Evolutionary conservation across 2,888 invertebrate species (phyloP).

Genomic region (Drosophila anceps): DNA sequence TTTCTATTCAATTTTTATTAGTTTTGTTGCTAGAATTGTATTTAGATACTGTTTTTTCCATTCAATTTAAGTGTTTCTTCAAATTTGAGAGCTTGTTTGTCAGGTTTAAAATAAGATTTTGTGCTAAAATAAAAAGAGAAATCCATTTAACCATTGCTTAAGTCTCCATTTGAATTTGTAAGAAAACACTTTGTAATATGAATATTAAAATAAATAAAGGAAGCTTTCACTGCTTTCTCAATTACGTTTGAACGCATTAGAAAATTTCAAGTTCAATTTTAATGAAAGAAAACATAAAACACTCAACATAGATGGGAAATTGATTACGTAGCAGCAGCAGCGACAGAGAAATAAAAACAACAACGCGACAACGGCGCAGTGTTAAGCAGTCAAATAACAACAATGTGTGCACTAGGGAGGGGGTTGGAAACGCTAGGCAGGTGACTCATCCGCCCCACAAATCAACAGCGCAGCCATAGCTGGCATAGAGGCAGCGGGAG

Average conservation of each 20-base stretch:
- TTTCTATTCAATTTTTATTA: background rate
- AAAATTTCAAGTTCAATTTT: conserved; percentile 43
- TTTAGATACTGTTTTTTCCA: background rate
- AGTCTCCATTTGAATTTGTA: too few species aligned
- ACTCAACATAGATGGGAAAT: conserved; percentile 56
- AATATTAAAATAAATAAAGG: background rate
- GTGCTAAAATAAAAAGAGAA: background rate
- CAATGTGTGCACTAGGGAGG: conserved; percentile 45
- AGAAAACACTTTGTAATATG: background rate
- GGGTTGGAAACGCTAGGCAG: conserved; percentile 65
- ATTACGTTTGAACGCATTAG: conserved; percentile 3
- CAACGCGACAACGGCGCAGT: conserved; percentile 34
- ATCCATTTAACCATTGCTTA: background rate
- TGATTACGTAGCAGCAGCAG: conserved; percentile 73
- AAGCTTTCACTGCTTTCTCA: conserved; percentile 7
- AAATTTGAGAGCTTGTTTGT: background rate
- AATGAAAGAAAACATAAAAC: conserved; percentile 37
- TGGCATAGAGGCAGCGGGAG: background rate
- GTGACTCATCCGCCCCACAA: conserved; percentile 83
- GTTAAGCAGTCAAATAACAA: conserved; percentile 72
- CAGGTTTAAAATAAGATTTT: background rate
- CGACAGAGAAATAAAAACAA: conserved; percentile 8
- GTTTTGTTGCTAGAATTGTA: background rate
- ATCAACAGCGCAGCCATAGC: conserved; percentile 35
- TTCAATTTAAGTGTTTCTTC: background rate